Conservation (phyloP, 2,797 vertebrate species). For the Cossypha dichroa region DNA sequence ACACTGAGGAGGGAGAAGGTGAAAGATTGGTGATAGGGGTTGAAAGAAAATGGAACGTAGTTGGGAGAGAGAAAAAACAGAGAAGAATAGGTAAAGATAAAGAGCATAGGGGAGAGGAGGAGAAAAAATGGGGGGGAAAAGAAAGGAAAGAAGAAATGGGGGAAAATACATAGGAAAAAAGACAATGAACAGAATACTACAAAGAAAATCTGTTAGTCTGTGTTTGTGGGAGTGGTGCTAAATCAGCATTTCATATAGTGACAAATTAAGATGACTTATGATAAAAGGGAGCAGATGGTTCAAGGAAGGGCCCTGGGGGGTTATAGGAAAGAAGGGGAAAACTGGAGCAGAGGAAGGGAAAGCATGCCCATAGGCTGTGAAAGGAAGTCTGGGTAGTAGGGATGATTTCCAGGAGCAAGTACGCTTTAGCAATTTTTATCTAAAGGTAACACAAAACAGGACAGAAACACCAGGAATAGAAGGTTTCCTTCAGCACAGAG, state of each 20-base stretch:
- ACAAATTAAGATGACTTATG: constrained; percentile 54
- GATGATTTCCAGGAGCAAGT: background rate
- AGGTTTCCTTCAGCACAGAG: background rate
- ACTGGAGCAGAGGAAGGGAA: constrained; percentile 2
- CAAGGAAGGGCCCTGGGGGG: background rate
- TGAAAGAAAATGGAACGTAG: background rate
- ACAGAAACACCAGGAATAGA: background rate
- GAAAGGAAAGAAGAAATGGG: background rate
- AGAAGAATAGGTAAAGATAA: background rate
- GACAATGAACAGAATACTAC: background rate
- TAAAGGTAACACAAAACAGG: background rate
- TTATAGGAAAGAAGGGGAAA: background rate
- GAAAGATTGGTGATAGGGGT: background rate
- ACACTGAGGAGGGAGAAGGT: background rate
- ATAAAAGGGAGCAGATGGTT: constrained; percentile 55
- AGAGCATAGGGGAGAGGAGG: background rate
- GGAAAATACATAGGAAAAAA: background rate
- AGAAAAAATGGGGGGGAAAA: background rate
- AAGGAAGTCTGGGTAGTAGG: background rate
- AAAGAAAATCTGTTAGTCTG: constrained; percentile 27
- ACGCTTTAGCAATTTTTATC: background rate
- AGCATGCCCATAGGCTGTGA: background rate
- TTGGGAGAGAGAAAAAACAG: background rate
- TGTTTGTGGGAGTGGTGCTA: constrained; percentile 37
- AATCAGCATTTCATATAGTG: constrained; percentile 44